Base-by-base conservation (phyloP, 2,888 invertebrate species). In the Galeopsomyia nigrocyanea region DNA sequence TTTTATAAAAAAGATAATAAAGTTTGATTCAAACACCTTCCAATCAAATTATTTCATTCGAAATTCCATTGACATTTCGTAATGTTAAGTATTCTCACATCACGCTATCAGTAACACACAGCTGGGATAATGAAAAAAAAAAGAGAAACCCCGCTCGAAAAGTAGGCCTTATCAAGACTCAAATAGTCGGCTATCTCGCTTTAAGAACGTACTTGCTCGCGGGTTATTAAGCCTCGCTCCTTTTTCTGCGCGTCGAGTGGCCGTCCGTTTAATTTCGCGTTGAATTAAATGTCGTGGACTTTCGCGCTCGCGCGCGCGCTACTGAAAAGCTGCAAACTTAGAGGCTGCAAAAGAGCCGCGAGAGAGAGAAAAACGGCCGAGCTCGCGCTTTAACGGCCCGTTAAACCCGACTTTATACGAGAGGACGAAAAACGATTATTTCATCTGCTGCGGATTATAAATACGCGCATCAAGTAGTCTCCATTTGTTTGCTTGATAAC, bases 241-340 rank as follows among this genome's bases (percentile, higher is more conserved):
- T 39, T 10, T 39, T 39, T 39, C 26, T 39, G 7, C 14, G 22
- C 14, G 22, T 50, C 50, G 62, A 62, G 49, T 16, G 9, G 47
- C 39, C 26, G 21, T 14, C 9, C 49, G 26, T 62, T 50, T 62
- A 62, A 49, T 26, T 62, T 50, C 62, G 26, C 21, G 50, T 50
- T 47, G 62, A 62, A 62, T 50, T 62, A 62, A 62, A 62, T 22
- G 62, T 50, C 50, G 22, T 17, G 47, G 10, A n/a, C 17, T 19
- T 21, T 17, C 31, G 46, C 58, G 16, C 31, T 49, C 22, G 6
- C 7, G 46, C 19, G 50, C 31, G 19, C 17, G 46, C 58, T 58
- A 26, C 26, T 57, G 31, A 57, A 57, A 57, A 31, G 57, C 57
- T 7, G 17, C n/a, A 16, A 39, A 46, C 19, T 58, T 39, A 58